Evolutionary conservation across 2,888 invertebrate genomes (phyloP).

Genomic region (Hirtodrosophila alboralis): DNA sequence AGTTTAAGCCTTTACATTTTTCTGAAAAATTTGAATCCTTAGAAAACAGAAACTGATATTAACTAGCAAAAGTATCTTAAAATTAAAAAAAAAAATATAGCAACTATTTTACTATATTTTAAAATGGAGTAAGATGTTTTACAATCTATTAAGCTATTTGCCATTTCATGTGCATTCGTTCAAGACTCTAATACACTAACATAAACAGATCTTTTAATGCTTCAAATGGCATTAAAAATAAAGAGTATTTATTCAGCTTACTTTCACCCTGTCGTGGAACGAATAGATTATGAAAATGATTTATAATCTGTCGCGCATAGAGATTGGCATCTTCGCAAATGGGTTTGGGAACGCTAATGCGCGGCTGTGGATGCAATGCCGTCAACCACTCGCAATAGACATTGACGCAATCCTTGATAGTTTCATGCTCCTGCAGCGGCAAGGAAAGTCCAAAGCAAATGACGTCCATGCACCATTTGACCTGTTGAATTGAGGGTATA

Average conservation of each 20-base stretch:
- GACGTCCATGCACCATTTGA: constrained; percentile 94
- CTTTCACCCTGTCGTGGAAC: constrained; percentile 96
- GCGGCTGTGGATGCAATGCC: constrained; percentile 92
- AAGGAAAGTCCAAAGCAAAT: constrained; percentile 96
- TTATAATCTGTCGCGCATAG: constrained; percentile 95
- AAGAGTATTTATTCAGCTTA: constrained; percentile 85
- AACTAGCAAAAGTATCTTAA: no score
- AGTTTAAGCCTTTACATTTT: no score
- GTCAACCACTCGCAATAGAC: constrained; percentile 99
- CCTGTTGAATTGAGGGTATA: constrained; percentile 85
- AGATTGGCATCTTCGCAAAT: constrained; percentile 94
- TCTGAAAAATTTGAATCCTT: no score
- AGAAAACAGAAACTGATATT: no score
- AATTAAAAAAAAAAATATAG: no score
- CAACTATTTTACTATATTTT: no score
- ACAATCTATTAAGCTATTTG: no score
- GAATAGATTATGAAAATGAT: constrained; percentile 97
- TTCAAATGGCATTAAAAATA: no score
- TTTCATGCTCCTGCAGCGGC: constrained; percentile 95
- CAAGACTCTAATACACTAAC: no score
- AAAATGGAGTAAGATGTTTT: no score
- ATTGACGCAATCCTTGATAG: constrained; percentile 97
- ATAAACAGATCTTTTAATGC: no score
- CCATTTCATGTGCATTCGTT: no score
- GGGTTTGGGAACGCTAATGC: constrained; percentile 94